Evolutionary conservation across 2,797 vertebrate genomes (phyloP), one percentile per base, ranked within the genome.

Genomic region (Myotis myotis): DNA sequence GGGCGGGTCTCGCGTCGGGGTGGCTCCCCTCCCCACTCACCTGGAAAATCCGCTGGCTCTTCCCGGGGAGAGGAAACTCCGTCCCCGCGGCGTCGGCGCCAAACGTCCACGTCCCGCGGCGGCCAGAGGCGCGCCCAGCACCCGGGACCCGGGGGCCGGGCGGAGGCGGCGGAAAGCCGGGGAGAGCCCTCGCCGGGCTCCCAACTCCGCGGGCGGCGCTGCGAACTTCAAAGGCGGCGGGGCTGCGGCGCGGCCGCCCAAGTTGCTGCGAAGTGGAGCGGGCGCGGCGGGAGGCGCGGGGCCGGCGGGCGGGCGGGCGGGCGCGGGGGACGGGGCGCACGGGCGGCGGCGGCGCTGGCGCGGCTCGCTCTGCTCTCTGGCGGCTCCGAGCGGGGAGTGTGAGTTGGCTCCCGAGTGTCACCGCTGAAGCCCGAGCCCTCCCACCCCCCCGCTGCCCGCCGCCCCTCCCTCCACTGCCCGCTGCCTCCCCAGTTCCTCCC

Each of bases 351-450:
- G 28, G 36, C 17, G 41, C 0, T 3, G 87, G 53, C 1, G 68
- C 49, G 5, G 85, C 25, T 12, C 47, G 89, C 71, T 96, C 87
- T 51, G 83, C 97, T 71, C 93, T 47, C 89, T 62, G 12, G 92
- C 51, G 70, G 81, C 92, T 87, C 81, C 0, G 87, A 62, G 87
- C 79, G 3, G 15, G 92, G 91, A 91, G 74, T 95, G 96, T 23
- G 94, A n/a, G 88, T 57, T 76, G 57, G 71, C 96, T 75, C 66
- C 86, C 1, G 76, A 95, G 87, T 97, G 96, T 95, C 97, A 95
- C 95, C 25, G 96, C 94, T 5, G 82, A 66, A 92, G 95, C 71
- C 15, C 1, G 68, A 72, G 88, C 62, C 95, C 93, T 72, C 71
- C 89, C 80, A 64, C 70, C 51, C 66, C 96, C 81, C 85, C 53